Evolutionary conservation across 2,797 vertebrate species (phyloP).

Genomic region (Lithobates pipiens): DNA sequence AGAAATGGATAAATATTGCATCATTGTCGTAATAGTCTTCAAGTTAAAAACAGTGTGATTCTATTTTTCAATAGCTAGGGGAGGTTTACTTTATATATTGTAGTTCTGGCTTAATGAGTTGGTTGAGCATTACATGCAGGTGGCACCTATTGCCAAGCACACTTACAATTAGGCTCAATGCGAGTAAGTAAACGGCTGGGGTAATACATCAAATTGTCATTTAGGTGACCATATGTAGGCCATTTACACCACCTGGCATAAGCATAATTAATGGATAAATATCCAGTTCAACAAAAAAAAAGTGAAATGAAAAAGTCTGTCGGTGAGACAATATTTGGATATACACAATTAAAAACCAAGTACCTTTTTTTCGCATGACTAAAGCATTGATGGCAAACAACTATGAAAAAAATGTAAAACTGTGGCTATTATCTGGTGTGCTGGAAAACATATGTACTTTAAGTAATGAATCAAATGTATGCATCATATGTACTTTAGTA

Average conservation of each 20-base stretch:
- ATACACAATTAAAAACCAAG: not conserved
- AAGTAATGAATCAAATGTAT: not conserved
- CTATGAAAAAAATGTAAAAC: not conserved
- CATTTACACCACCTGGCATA: not conserved
- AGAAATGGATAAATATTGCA: no score
- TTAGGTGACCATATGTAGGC: not conserved
- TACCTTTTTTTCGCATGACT: no score
- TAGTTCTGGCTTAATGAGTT: not conserved
- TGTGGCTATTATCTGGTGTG: not conserved
- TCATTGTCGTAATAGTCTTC: no score
- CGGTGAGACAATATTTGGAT: not conserved
- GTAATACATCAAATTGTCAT: not conserved
- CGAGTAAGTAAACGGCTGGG: not conserved
- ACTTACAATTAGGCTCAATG: not conserved
- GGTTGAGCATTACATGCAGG: not conserved
- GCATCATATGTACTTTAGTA: no score
- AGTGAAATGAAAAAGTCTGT: not conserved
- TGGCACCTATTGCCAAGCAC: not conserved
- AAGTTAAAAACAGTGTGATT: no score
- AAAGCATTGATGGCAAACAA: no score
- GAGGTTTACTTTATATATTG: not conserved
- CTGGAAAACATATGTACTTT: not conserved
- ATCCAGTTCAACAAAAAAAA: not conserved
- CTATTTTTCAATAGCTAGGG: no score
- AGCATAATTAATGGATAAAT: not conserved